Base-by-base conservation (phyloP, 2,888 invertebrate species). In the Nomada ferruginata region DNA sequence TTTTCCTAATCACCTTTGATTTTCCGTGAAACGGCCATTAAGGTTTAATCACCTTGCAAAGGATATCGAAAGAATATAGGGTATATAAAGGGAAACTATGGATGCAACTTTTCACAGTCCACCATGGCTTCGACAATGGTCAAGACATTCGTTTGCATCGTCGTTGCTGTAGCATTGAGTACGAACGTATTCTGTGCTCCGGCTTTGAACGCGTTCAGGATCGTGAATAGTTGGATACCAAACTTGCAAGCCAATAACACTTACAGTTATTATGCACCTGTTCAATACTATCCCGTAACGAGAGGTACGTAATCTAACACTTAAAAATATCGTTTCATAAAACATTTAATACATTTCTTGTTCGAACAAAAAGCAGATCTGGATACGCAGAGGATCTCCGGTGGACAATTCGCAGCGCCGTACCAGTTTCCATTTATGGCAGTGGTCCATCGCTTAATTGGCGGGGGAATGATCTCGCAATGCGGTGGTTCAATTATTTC, bases 381-480 rank as follows among this genome's bases (percentile, higher is more conserved):
- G 11, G 42, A 82, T 5, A 0, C 23, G 26, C 44, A 68, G 1
- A 84, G 74, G 65, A 82, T 89, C 68, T 73, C 55, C 9, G 89
- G 89, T 23, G 89, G 90, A 44, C 15, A 20, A 18, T 82, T 77
- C 9, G 90, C 87, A 0, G 23, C 9, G 0, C 53, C 29, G 0
- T 84, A 85, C 26, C 87, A 89, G 36, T 91, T 89, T 55, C 90
- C 91, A 2, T 91, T 90, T 66, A 89, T 90, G 89, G 90, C 74
- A 0, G 80, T 84, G 11, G 80, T 91, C 0, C 90, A 90, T 73
- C 82, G 75, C 60, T 59, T 91, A 2, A 2, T 76, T 1, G 83
- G 84, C 0, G 20, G n/a, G 9, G 83, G 86, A 23, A 9, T 36
- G 29, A 11, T 77, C n/a, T 29, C 72, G 0, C 65, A 86, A 26